Conservation (phyloP, 2,888 invertebrate species). For the Pasiphila rectangulata region DNA sequence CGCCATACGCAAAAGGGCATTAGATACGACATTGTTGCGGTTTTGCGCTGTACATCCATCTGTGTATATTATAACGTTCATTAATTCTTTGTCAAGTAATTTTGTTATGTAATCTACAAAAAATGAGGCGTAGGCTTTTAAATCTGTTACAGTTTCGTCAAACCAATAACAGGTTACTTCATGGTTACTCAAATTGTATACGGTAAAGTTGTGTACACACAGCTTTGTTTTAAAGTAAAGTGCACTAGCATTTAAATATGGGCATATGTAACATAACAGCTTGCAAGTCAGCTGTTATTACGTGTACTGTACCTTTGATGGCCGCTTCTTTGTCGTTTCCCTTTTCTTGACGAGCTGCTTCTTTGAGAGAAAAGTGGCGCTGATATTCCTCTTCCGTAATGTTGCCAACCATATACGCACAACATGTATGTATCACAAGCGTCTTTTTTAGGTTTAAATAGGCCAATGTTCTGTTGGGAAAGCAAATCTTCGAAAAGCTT, state of each 20-base stretch:
- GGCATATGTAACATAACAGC: slow-evolving; percentile 19
- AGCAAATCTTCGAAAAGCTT: slow-evolving; percentile 34
- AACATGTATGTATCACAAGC: slow-evolving; percentile 33
- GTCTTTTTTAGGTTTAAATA: slow-evolving; percentile 37
- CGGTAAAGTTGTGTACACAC: slow-evolving; percentile 18
- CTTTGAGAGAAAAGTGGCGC: slow-evolving; percentile 23
- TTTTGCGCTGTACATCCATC: slow-evolving; percentile 43
- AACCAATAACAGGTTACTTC: slow-evolving; percentile 25
- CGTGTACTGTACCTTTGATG: neutral
- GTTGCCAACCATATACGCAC: slow-evolving; percentile 33
- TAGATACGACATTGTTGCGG: slow-evolving; percentile 34
- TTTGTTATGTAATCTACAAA: slow-evolving; percentile 26
- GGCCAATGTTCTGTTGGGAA: slow-evolving; percentile 32
- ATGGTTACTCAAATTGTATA: slow-evolving; percentile 15
- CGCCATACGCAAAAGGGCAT: slow-evolving; percentile 30
- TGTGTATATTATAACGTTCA: slow-evolving; percentile 25
- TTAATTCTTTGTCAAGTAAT: too few species aligned
- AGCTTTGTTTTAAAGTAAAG: slow-evolving; percentile 20
- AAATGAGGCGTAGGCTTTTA: slow-evolving; percentile 21
- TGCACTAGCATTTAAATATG: slow-evolving; percentile 12
- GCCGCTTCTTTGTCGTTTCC: slow-evolving; percentile 27
- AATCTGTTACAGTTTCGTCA: slow-evolving; percentile 20
- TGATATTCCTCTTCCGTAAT: slow-evolving; percentile 27
- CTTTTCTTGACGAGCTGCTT: slow-evolving; percentile 32
- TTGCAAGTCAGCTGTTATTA: slow-evolving; percentile 9